These are phyloP conservation scores for Drosophila eugracilis DNA, from an alignment of 1,140 invertebrate genomes.

Conservation along the genomic window DNA sequence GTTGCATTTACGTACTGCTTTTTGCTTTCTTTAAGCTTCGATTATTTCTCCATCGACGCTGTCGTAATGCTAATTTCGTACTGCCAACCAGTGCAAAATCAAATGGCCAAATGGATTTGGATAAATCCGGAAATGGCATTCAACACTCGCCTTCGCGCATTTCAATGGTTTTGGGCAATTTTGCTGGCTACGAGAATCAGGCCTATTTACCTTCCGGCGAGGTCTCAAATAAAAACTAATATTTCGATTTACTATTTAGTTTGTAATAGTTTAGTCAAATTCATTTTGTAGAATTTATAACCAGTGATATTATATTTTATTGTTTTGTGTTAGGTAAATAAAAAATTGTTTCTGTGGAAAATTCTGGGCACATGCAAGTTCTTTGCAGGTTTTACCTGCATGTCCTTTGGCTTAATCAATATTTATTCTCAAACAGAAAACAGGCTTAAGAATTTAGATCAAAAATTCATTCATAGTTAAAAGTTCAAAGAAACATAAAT, in stretches of 20 bases:
- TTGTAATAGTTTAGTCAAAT: no score
- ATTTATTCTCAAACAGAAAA: constrained; percentile 42
- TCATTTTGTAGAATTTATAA: constrained; percentile 47
- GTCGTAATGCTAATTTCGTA: constrained; percentile 47
- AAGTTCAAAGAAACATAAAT: constrained; percentile 15
- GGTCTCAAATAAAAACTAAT: no score
- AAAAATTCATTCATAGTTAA: constrained; percentile 59
- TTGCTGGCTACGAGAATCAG: constrained; percentile 72
- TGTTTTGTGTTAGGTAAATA: constrained; percentile 48
- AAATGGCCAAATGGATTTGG: constrained; percentile 29
- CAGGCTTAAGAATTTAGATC: constrained; percentile 41
- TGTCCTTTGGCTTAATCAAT: constrained; percentile 34
- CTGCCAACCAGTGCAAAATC: constrained; percentile 59
- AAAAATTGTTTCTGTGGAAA: constrained; percentile 25
- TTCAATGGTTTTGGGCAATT: constrained; percentile 81
- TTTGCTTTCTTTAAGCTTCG: constrained; percentile 78
- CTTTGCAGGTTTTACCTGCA: no score
- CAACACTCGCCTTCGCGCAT: constrained; percentile 77
- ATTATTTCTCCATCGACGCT: constrained; percentile 59
- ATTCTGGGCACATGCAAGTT: no score
- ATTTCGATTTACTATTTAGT: no score
- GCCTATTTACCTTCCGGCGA: constrained; percentile 63
- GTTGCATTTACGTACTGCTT: constrained; percentile 75
- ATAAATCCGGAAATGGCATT: constrained; percentile 59
- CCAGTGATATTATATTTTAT: constrained; percentile 76